Evolutionary conservation across 2,888 invertebrate species (phyloP), one percentile per base, ranked within the genome.

Genomic region (Spatulosminthurus flaviceps): DNA sequence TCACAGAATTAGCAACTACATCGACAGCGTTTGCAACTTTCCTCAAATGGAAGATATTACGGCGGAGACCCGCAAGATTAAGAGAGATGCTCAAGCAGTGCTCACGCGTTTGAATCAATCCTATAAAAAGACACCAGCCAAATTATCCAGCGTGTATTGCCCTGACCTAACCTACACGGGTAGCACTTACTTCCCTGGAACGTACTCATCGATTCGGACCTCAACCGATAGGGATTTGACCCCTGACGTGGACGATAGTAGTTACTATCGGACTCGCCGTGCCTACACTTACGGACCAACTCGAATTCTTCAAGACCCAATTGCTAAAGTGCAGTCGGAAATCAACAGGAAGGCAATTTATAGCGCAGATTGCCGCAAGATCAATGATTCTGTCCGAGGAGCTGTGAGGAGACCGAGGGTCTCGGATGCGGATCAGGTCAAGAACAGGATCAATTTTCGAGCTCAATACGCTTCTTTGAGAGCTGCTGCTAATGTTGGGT

Each of bases 31-130:
- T 0, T 43, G 66, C 22, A 72, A 78, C 26, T 74, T 74, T 0
- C 79, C 79, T 0, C 51, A 79, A 79, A 79, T 79, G 79, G 74
- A 67, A 13, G 79, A 74, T 26, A 69, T 79, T 43, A 74, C 67
- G 22, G 43, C 43, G 21, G 74, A 79, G 28, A 74, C 74, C 5
- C n/a, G 69, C 11, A 79, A 74, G 24, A 79, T 79, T 34, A 73
- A 73, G 9, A 66, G 74, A 11, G 79, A 79, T 60, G 73, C 79
- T 21, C 67, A 79, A 42, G 66, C 74, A 1, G 74, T 79, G 0
- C 74, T 79, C 0, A 28, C 67, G 21, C 74, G 79, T 28, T 51
- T 79, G 69, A 60, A 60, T 21, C 73, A 79, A 29, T 74, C 79
- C 9, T 41, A 41, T 22, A 79, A 74, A 28, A 79, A 74, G 74